phyloP scores from a whole-genome alignment of 2,888 invertebrate species.

The Agapostemon virescens region DNA sequence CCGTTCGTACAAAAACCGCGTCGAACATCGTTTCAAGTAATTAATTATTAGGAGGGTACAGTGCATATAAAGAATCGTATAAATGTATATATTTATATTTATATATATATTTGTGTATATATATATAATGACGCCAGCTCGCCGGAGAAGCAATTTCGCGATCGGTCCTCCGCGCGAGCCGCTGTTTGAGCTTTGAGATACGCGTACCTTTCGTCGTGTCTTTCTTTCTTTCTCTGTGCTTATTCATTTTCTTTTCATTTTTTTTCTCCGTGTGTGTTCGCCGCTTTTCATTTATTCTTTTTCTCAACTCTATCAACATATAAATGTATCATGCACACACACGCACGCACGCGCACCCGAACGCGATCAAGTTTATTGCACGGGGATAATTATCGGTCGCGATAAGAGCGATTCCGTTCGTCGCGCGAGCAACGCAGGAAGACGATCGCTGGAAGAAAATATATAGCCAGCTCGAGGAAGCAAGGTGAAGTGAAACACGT shows the following conservation, averaged over 20 bases:
- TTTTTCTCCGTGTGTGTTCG: conserved; percentile 24
- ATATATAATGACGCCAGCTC: conserved; percentile 78
- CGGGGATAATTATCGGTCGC: conserved; percentile 17
- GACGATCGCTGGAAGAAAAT: conserved; percentile 40
- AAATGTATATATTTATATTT: conserved; percentile 73
- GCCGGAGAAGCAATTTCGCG: conserved; percentile 79
- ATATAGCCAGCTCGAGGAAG: conserved; percentile 55
- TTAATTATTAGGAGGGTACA: conserved; percentile 73
- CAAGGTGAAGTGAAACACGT: conserved; percentile 48
- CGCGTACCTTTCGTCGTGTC: conserved; percentile 74
- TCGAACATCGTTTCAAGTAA: conserved; percentile 71
- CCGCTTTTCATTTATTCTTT: conserved; percentile 12
- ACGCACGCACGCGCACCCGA: conserved; percentile 45
- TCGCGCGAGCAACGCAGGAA: conserved; percentile 1
- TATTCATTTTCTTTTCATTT: conserved; percentile 14
- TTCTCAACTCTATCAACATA: conserved; percentile 35
- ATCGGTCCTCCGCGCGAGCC: conserved; percentile 80
- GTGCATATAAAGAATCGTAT: conserved; percentile 75
- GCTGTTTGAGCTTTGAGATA: conserved; percentile 79
- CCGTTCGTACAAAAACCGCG: conserved; percentile 72
- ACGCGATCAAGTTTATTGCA: conserved; percentile 52
- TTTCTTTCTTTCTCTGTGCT: conserved; percentile 41
- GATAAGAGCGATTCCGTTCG: conserved; percentile 11
- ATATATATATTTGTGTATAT: conserved; percentile 64
- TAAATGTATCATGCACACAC: conserved; percentile 52